phyloP scores from a whole-genome alignment of 1,140 invertebrate species.

The Phenacoccus solenopsis region DNA sequence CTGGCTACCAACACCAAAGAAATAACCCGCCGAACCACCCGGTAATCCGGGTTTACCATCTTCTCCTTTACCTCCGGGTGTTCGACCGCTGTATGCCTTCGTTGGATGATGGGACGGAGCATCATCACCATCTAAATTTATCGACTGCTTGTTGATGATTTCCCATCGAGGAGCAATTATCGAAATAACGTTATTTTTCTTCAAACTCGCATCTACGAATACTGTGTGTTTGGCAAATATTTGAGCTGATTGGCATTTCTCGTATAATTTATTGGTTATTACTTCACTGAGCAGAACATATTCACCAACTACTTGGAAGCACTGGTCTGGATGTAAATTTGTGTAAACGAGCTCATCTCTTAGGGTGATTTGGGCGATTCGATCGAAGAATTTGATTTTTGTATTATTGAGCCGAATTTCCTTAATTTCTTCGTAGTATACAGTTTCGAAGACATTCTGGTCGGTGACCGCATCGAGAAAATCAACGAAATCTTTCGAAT shows the following conservation, averaged over 20 bases:
- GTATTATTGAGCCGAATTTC: background rate
- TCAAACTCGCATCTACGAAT: constrained; percentile 6
- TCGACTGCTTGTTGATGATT: background rate
- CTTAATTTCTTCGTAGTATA: background rate
- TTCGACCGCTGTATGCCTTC: background rate
- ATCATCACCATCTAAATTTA: background rate
- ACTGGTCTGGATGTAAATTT: background rate
- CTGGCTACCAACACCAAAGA: constrained; percentile 8
- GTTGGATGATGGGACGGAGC: background rate
- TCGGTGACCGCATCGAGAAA: background rate
- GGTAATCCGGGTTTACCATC: background rate
- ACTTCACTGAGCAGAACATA: background rate
- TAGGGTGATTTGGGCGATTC: background rate
- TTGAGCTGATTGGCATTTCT: background rate
- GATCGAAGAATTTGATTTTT: background rate
- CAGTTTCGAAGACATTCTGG: background rate
- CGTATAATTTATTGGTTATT: background rate
- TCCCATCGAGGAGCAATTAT: constrained; percentile 20
- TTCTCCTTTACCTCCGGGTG: background rate
- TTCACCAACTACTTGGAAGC: background rate
- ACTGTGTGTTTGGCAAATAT: constrained; percentile 10
- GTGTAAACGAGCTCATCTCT: background rate
- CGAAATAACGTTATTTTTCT: background rate
- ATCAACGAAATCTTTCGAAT: background rate
- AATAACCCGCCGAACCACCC: constrained; percentile 1